Conservation (phyloP, 2,797 vertebrate species). For the Pangasius krempfi region DNA sequence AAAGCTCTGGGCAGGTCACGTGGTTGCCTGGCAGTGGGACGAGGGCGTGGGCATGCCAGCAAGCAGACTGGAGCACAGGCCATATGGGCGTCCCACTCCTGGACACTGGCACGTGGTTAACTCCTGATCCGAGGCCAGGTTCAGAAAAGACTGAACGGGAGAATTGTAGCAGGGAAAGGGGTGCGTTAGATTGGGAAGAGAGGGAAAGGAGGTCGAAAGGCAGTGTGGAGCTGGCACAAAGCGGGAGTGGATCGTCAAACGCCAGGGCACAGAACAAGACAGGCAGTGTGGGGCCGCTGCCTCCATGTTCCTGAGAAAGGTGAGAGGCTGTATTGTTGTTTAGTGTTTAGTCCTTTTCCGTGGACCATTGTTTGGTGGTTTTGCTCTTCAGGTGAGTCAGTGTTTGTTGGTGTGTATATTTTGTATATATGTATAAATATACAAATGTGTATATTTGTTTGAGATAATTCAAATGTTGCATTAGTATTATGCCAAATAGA, state of each 20-base stretch:
- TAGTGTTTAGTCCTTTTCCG: background rate
- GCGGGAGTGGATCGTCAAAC: background rate
- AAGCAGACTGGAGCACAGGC: conserved; percentile 56
- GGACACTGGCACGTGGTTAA: conserved; percentile 55
- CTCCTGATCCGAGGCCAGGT: conserved; percentile 56
- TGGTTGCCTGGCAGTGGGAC: conserved; percentile 65
- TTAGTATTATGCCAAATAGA: background rate
- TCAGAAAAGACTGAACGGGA: conserved; percentile 29
- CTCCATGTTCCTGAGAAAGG: conserved; percentile 69
- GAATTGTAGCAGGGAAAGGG: conserved; percentile 32
- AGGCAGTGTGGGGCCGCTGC: background rate
- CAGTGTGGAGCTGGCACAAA: conserved; percentile 18
- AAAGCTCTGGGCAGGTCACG: conserved; percentile 61
- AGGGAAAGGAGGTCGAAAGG: conserved; percentile 23
- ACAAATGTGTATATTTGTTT: conserved; percentile 8
- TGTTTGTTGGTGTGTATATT: conserved; percentile 31
- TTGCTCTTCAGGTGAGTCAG: conserved; percentile 11
- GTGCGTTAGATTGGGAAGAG: conserved; percentile 11
- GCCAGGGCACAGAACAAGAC: conserved; percentile 25
- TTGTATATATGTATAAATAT: no score
- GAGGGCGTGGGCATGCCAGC: conserved; percentile 59
- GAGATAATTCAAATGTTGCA: background rate
- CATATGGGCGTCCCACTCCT: conserved; percentile 64
- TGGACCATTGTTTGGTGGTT: background rate
- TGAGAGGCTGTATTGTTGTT: conserved; percentile 57